A percentile compares a stretch with the other conserved stretches of the same genome.
These are phyloP conservation scores for Rhizomys pruinosus DNA, from an alignment of 2,113 vertebrate genomes.

Conservation along the genomic window DNA sequence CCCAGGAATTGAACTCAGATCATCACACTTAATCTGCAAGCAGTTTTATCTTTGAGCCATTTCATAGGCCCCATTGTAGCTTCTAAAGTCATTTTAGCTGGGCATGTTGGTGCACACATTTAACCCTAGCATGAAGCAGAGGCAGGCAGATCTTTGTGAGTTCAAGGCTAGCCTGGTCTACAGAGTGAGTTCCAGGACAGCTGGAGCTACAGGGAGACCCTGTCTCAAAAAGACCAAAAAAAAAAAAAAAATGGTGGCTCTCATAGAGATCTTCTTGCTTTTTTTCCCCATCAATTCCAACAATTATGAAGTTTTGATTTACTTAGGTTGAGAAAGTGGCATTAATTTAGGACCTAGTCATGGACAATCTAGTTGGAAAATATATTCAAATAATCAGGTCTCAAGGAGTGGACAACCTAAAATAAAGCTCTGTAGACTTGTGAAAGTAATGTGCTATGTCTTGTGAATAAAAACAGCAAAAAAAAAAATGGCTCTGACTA, in stretches of 20 bases:
- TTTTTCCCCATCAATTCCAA: neutral
- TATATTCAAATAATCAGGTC: neutral
- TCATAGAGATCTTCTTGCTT: neutral
- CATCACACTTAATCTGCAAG: neutral
- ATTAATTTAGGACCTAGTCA: neutral
- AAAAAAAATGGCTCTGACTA: conserved; percentile 32
- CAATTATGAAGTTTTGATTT: neutral
- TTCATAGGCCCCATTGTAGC: too few relatives aligned
- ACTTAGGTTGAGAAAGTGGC: neutral
- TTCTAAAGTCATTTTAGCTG: neutral
- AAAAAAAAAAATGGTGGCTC: neutral
- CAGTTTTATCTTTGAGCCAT: too few relatives aligned
- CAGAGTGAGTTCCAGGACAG: too few relatives aligned
- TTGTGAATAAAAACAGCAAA: conserved; percentile 54
- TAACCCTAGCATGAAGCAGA: too few relatives aligned
- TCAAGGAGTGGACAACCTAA: neutral
- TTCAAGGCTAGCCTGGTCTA: too few relatives aligned
- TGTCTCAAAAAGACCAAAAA: too few relatives aligned
- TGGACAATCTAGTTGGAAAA: conserved; percentile 3
- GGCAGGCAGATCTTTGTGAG: too few relatives aligned
- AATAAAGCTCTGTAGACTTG: neutral
- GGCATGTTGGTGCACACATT: too few relatives aligned
- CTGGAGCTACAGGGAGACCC: too few relatives aligned
- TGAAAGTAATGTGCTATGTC: neutral
- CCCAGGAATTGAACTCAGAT: neutral